Base-by-base conservation (phyloP, 2,113 vertebrate species). In the Mus pahari region DNA sequence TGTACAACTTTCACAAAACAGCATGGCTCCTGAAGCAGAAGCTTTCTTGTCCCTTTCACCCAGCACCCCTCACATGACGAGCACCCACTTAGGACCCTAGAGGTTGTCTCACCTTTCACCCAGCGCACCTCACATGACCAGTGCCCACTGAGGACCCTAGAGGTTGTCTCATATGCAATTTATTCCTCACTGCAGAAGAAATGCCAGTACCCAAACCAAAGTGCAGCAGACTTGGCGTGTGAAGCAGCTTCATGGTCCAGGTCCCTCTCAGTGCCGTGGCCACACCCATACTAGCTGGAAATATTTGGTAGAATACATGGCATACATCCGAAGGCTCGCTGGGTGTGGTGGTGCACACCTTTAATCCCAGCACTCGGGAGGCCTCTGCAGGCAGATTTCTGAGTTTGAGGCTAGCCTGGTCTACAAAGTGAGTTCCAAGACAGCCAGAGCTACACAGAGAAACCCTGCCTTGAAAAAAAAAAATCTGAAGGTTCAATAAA, bases 401-500 rank as follows among this genome's bases (percentile, higher is more conserved):
- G n/a, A n/a, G n/a, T n/a, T n/a, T n/a, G n/a, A n/a, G n/a, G n/a
- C n/a, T n/a, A n/a, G n/a, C n/a, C n/a, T n/a, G n/a, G n/a, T n/a
- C n/a, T n/a, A n/a, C n/a, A n/a, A n/a, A n/a, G n/a, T n/a, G n/a
- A n/a, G n/a, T n/a, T n/a, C n/a, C n/a, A n/a, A n/a, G n/a, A n/a
- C n/a, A n/a, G n/a, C n/a, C n/a, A n/a, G n/a, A n/a, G n/a, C n/a
- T n/a, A n/a, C n/a, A n/a, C n/a, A n/a, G n/a, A n/a, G n/a, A n/a
- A n/a, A n/a, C n/a, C n/a, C n/a, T n/a, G n/a, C n/a, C n/a, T n/a
- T n/a, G n/a, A n/a, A n/a, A n/a, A n/a, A n/a, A n/a, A n/a, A n/a
- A n/a, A n/a, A n/a, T n/a, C n/a, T 88, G 64, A 94, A 94, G 84
- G 87, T 81, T 60, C 48, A 24, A 66, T 71, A 88, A 73, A 75